A percentile compares a stretch with the other conserved stretches of the same genome.
phyloP scores from a whole-genome alignment of 2,888 invertebrate genomes.

The Drosophila macrospina region DNA sequence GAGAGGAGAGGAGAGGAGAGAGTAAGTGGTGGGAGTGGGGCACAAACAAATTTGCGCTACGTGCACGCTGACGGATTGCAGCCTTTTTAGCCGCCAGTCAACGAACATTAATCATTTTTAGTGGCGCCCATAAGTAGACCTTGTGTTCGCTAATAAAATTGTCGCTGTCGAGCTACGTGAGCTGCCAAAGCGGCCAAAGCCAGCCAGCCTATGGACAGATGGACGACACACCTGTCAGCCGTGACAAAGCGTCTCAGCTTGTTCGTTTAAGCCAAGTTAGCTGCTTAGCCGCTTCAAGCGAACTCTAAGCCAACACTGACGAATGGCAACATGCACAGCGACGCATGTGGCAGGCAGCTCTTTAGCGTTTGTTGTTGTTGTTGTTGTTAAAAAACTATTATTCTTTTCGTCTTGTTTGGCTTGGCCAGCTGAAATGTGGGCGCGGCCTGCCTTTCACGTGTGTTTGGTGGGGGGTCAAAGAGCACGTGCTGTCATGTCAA shows the following conservation, averaged over 20 bases:
- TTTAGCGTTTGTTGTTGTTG: too few species aligned
- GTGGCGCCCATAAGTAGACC: conserved; percentile 80
- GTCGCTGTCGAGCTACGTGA: conserved; percentile 58
- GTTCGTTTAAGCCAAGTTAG: conserved; percentile 44
- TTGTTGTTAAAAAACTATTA: conserved; percentile 76
- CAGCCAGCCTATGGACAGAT: conserved; percentile 14
- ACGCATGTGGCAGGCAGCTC: conserved; percentile 16
- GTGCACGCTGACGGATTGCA: conserved; percentile 78
- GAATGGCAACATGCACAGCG: conserved; percentile 38
- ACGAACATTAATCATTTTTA: conserved; percentile 82
- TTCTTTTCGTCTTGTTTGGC: conserved; percentile 49
- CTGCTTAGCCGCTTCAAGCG: conserved; percentile 30
- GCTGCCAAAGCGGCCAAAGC: conserved; percentile 5
- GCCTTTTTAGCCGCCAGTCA: conserved; percentile 76
- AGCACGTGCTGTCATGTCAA: conserved; percentile 54
- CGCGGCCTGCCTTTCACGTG: conserved; percentile 19
- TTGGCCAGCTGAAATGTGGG: conserved; percentile 24
- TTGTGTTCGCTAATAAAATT: conserved; percentile 80
- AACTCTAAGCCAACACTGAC: conserved; percentile 25
- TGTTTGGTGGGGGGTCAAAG: conserved; percentile 27
- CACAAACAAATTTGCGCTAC: conserved; percentile 72
- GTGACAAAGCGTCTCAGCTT: conserved; percentile 81
- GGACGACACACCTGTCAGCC: conserved; percentile 43
- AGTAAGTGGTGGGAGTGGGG: background rate
- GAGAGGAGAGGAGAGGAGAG: too few species aligned